Base-by-base conservation (phyloP, 2,888 invertebrate genomes). In the Scelioninae gen. 1 region DNA sequence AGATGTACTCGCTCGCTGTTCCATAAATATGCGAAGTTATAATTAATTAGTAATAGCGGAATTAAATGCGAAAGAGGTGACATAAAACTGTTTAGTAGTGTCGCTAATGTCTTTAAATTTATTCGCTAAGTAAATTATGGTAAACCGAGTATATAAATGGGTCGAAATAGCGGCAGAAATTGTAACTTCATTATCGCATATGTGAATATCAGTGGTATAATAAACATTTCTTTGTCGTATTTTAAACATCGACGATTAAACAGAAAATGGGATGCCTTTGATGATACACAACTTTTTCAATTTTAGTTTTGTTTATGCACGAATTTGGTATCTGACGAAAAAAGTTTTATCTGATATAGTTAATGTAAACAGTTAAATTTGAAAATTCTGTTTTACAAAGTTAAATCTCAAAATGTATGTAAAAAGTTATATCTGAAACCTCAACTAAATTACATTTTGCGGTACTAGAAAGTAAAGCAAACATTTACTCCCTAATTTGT, bases 71-170 rank as follows among this genome's bases (percentile, higher is more conserved):
- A 82, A 76, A 82, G 76, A 72, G 45, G 62, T 32, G 69, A 75
- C 65, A 51, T 49, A 62, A 65, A 81, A 81, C 62, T 81, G 45
- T 53, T 82, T 82, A 71, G 71, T 53, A 40, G 53, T 32, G 56
- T 63, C 55, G 60, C 55, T 82, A 82, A 76, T 76, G 60, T 82
- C 76, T 82, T 82, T 53, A 56, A 76, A 82, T 77, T 65, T 72
- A 77, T 66, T 77, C 49, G 47, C 71, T 71, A 65, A 77, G 58
- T 71, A 82, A 65, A 77, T 82, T 76, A 82, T 55, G 72, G 82
- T 77, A 72, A 82, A 72, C 82, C 65, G 34, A 63, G 71, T 58
- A 47, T 71, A 71, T 68, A 80, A 68, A 81, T 69, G 75, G 62
- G 32, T 49, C 55, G 62, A 38, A 72, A 38, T n/a, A 34, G 49